Evolutionary conservation across 1,140 invertebrate genomes (phyloP).

Genomic region (Drosophila rufa): DNA sequence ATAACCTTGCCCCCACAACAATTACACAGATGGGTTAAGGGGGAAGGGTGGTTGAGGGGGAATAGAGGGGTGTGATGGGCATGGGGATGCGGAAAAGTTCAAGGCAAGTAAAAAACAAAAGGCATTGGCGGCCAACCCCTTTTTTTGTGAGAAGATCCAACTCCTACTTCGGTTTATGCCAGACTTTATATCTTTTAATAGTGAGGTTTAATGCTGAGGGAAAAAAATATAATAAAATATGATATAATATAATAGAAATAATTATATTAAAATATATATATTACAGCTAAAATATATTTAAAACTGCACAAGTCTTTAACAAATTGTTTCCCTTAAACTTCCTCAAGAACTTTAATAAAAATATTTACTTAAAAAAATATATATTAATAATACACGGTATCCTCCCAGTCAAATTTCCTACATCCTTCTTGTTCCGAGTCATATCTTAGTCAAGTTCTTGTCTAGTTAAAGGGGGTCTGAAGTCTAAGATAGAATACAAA

Average conservation of each 20-base stretch:
- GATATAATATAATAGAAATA: too few relatives aligned
- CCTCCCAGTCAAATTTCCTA: not conserved
- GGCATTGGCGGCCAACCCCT: conserved; percentile 39
- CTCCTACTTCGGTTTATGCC: conserved; percentile 18
- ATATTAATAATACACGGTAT: not conserved
- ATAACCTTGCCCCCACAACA: conserved; percentile 37
- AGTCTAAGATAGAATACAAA: not conserved
- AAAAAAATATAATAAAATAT: not conserved
- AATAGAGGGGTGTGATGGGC: not conserved
- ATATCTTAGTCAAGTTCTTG: conserved; percentile 65
- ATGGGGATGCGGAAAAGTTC: conserved; percentile 38
- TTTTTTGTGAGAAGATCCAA: conserved; percentile 6
- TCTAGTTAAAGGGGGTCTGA: conserved; percentile 7
- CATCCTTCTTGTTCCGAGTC: conserved; percentile 10
- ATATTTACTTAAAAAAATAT: not conserved
- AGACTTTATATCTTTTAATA: not conserved
- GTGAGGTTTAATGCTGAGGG: not conserved
- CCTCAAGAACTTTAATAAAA: too few relatives aligned
- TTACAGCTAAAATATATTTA: too few relatives aligned
- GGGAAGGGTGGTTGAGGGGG: not conserved
- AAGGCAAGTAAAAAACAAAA: conserved; percentile 72
- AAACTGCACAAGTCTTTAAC: too few relatives aligned
- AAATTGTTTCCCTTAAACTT: too few relatives aligned
- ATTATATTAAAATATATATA: too few relatives aligned
- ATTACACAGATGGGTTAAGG: conserved; percentile 21